A percentile compares a stretch with the other conserved stretches of the same genome.
phyloP scores from a whole-genome alignment of 64 coral and sea anemone genomes.

The Pocillopora damicornis region DNA sequence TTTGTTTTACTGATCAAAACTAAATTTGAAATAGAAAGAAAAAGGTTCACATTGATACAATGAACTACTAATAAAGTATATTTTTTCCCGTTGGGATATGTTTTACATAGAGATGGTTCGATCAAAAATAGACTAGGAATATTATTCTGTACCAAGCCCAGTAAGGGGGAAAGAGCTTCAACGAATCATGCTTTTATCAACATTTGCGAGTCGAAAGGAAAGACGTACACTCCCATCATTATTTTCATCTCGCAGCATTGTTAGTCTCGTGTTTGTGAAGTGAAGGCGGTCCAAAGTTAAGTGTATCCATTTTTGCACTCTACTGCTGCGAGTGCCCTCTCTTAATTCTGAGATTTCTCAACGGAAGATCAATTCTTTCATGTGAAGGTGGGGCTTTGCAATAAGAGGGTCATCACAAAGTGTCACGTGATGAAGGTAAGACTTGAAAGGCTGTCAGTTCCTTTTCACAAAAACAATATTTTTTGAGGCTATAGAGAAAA shows the following conservation, averaged over 20 bases:
- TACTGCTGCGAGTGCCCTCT: background rate
- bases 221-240: too few relatives aligned
- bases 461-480: background rate
- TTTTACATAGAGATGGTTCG: too few relatives aligned
- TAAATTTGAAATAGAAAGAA: too few relatives aligned
- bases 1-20: too few relatives aligned
- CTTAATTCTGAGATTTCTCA: background rate
- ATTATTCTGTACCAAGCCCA: too few relatives aligned
- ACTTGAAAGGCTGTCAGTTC: background rate
- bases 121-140: too few relatives aligned
- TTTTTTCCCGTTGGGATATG: background rate
- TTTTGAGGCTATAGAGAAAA: background rate
- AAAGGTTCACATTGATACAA: too few relatives aligned
- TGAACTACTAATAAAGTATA: background rate
- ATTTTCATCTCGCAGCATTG: too few relatives aligned
- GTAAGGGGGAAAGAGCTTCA: background rate
- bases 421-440: background rate
- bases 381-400: background rate
- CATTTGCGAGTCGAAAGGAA: too few relatives aligned
- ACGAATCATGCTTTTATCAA: background rate
- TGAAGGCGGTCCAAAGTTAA: background rate
- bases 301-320: slow-evolving; percentile 23
- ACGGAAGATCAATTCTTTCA: slow-evolving; percentile 14
- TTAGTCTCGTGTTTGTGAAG: background rate
- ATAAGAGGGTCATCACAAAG: slow-evolving; percentile 8